A percentile compares a stretch with the other conserved stretches of the same genome.
Conservation (phyloP, 2,888 invertebrate species). For the Acholoe squamosa region DNA sequence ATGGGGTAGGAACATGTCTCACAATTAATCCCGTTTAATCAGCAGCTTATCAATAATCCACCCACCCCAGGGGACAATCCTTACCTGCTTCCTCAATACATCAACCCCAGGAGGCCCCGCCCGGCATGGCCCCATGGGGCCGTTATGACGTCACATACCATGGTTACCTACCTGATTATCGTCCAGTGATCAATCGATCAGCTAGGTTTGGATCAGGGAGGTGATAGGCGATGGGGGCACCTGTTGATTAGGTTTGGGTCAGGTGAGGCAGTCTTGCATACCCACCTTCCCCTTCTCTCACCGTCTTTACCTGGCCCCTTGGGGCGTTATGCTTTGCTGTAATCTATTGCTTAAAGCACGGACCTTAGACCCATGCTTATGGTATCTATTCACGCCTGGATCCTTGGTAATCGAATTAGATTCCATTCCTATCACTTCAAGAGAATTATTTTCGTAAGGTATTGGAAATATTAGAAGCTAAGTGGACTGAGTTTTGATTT, state of each 20-base stretch:
- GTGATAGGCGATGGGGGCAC: background rate
- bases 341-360: too few species aligned
- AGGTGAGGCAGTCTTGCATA: background rate
- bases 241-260: constrained; percentile 2
- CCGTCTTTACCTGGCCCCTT: too few species aligned
- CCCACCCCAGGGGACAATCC: background rate
- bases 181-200: background rate
- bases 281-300: background rate
- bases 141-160: background rate
- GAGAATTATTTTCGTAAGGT: too few species aligned
- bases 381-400: too few species aligned
- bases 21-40: constrained; percentile 36
- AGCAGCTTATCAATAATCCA: constrained; percentile 4
- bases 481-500: too few species aligned
- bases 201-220: background rate
- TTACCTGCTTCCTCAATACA: background rate
- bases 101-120: background rate
- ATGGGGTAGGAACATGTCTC: background rate
- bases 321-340: too few species aligned
- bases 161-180: background rate
- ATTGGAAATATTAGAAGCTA: too few species aligned
- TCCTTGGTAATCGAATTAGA: too few species aligned
- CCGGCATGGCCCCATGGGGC: background rate
- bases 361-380: too few species aligned
- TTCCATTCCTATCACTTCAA: too few species aligned